phyloP scores from a whole-genome alignment of 1,140 invertebrate genomes.

The Musca vetustissima region DNA sequence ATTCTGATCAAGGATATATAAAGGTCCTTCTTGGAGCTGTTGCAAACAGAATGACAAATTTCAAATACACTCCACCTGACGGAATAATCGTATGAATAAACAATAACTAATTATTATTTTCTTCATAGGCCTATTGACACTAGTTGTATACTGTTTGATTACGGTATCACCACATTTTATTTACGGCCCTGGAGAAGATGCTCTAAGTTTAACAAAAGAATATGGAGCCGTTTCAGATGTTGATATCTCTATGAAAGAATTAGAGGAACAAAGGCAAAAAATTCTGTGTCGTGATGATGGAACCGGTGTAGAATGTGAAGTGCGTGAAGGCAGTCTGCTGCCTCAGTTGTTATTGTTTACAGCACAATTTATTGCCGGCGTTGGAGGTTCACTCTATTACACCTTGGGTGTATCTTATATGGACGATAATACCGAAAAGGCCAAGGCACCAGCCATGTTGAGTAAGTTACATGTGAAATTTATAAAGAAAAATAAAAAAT shows the following conservation, averaged over 20 bases:
- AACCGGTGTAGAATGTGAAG: conserved; percentile 49
- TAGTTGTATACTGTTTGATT: conserved; percentile 68
- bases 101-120: no score
- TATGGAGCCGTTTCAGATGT: conserved; percentile 55
- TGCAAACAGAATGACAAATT: no score
- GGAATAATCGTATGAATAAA: no score
- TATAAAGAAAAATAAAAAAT: background rate
- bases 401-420: conserved; percentile 69
- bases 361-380: conserved; percentile 67
- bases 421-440: conserved; percentile 70
- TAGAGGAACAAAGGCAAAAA: conserved; percentile 4
- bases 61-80: no score
- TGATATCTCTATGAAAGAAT: conserved; percentile 26
- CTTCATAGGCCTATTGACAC: conserved; percentile 63
- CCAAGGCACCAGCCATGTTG: conserved; percentile 67
- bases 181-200: conserved; percentile 71
- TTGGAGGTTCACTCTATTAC: conserved; percentile 65
- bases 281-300: conserved; percentile 17
- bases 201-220: conserved; percentile 65
- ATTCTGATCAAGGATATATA: no score
- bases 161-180: conserved; percentile 73
- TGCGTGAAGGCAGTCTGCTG: conserved; percentile 59
- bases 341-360: conserved; percentile 63
- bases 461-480: conserved; percentile 54
- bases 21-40: no score